Base-by-base conservation (phyloP, 1,140 invertebrate genomes). In the Anastatus disparis region DNA sequence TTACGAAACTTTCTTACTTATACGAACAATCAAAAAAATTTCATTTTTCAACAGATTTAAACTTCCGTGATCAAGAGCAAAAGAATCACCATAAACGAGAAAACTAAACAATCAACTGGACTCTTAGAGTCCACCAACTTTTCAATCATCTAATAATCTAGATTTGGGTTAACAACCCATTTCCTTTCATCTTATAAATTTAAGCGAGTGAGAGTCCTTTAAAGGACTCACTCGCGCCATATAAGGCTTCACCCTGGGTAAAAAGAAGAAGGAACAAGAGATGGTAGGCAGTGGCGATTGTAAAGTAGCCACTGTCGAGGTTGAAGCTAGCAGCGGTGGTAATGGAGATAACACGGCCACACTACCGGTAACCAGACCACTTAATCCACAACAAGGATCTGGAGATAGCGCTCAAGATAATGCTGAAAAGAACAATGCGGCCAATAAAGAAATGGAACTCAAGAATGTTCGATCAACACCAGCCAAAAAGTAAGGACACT, bases 301-400 rank as follows among this genome's bases (percentile, higher is more conserved):
- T 83, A 94, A 94, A 87, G 92, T 94, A 83, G 92, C 93, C 73
- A 94, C 93, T 40, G 93, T 94, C 71, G 93, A 94, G 82, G 89
- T 93, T 77, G 92, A 93, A 84, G 88, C 91, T 22, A 82, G 82
- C 31, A 81, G 84, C 44, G 79, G 79, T 56, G 90, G 92, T 70
- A n/a, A n/a, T n/a, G n/a, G n/a, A n/a, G 93, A 94, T 86, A 93
- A 94, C 82, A 94, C 93, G 89, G 93, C 93, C 75, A 95, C 93
- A 9, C 88, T 95, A 81, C 93, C 93, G 59, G 93, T 94, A 29
- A 89, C 87, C 55, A 89, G 90, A 80, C 87, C 87, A 48, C 85
- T 88, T 13, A 89, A 90, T 73, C 90, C 91, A 77, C 89, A 89
- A 74, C 79, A 75, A 46, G 75, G 48, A 0, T 75, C 79, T 78